A percentile compares a stretch with the other conserved stretches of the same genome.
Evolutionary conservation across 1,140 invertebrate species (phyloP).

Genomic region (Berghia stephanieae): DNA sequence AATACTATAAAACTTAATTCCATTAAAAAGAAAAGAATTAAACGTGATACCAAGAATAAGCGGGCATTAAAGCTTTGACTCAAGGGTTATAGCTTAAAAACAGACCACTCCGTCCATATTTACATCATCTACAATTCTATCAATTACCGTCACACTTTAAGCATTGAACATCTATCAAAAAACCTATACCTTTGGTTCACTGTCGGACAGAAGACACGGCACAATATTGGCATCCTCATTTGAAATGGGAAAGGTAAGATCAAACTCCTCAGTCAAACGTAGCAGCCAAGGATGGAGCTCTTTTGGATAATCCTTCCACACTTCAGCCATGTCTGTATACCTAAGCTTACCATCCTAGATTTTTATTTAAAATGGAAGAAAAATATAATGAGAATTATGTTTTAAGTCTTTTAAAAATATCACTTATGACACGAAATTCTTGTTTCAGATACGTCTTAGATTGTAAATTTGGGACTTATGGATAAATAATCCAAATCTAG

Average conservation of each 20-base stretch:
- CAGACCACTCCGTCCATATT: no score
- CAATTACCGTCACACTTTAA: not conserved
- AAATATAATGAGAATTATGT: not conserved
- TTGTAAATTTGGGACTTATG: not conserved
- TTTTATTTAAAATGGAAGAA: not conserved
- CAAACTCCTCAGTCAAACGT: slow-evolving; percentile 65
- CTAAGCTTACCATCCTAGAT: slow-evolving; percentile 57
- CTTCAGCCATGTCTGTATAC: slow-evolving; percentile 53
- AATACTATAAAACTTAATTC: not conserved
- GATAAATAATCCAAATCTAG: no score
- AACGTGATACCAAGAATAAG: not conserved
- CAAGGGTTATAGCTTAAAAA: not conserved
- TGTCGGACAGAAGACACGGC: slow-evolving; percentile 60
- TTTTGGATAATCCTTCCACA: slow-evolving; percentile 58
- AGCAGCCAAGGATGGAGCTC: slow-evolving; percentile 63
- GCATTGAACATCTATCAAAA: no score
- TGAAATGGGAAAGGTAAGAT: slow-evolving; percentile 60
- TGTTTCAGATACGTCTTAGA: not conserved
- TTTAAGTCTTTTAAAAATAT: not conserved
- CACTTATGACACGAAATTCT: no score
- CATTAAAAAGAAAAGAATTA: not conserved
- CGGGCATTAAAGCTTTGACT: not conserved
- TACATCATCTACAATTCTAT: no score
- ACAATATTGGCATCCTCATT: slow-evolving; percentile 61
- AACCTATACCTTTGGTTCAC: slow-evolving; percentile 41